Evolutionary conservation across 64 coral and sea anemone species (phyloP), one percentile per base, ranked within the genome.

Genomic region (Astreopora myriophthalma): DNA sequence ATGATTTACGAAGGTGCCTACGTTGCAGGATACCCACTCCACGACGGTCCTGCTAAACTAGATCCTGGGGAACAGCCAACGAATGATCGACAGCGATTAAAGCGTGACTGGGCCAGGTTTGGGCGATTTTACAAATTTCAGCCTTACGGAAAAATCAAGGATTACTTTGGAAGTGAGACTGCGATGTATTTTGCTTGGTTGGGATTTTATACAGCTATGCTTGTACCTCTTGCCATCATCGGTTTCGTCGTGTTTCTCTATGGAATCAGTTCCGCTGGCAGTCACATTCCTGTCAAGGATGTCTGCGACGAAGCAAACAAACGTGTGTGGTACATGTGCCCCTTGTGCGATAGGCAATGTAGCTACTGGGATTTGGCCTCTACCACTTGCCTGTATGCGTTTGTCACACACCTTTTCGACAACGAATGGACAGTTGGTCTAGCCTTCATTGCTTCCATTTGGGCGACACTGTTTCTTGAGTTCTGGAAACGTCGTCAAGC

Each of bases 141-240:
- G 44, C 97, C 97, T 6, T 88, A 93, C 19, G 91, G 83, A 49
- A 86, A 91, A 33, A 87, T 99, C 60, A 99, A 99, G 75, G 83
- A 94, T 94, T 99, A 99, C 76, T 93, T 95, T 37, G 97, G 97
- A 48, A 96, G 94, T 22, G 91, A 91, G 13, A 96, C 96, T 16
- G 97, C 83, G 1, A 36, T 99, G 25, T 99, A 99, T 68, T 99
- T 99, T 39, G 91, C 97, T 0, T 99, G 97, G 97, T 76, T 99
- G 34, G 97, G 97, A 13, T 99, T 96, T 52, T 99, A 99, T 70
- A 96, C 94, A 17, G 90, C 97, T 29, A 93, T 92, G 97, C 80
- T 99, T 20, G 91, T 95, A 8, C 97, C 97, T 5, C 88, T 92
- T 30, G 87, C 97, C 57, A 73, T 99, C 8, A 35, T 95, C 17